A percentile compares a stretch with the other conserved stretches of the same genome.
These are phyloP conservation scores for Hoplostethus mediterraneus DNA, from an alignment of 2,797 vertebrate species.

Conservation along the genomic window DNA sequence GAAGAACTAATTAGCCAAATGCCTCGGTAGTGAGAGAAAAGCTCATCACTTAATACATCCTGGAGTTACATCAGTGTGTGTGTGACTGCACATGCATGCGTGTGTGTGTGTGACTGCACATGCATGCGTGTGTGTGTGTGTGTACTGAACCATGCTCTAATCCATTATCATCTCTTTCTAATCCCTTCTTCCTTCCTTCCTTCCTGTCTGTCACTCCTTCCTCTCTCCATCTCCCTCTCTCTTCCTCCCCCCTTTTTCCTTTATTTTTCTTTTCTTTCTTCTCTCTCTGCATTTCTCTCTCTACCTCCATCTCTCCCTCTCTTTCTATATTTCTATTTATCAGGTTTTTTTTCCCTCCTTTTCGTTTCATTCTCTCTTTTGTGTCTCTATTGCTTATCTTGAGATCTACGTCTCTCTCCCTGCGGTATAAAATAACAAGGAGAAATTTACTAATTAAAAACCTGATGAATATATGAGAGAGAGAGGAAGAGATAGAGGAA, in stretches of 20 bases:
- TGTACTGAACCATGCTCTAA: background rate
- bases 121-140: background rate
- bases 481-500: no score
- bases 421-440: conserved; percentile 38
- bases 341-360: background rate
- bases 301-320: background rate
- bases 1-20: conserved; percentile 15
- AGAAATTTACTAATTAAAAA: conserved; percentile 60
- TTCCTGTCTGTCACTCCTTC: background rate
- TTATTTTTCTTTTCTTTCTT: background rate
- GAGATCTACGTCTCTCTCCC: conserved; percentile 6
- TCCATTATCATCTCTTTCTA: background rate
- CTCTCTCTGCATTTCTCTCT: background rate
- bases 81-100: background rate
- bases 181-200: background rate
- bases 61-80: conserved; percentile 26
- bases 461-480: conserved; percentile 35
- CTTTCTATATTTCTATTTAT: background rate
- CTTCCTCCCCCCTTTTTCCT: background rate
- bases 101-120: no score
- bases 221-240: background rate
- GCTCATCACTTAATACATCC: conserved; percentile 23
- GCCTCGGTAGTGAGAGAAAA: background rate
- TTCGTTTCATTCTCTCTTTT: background rate
- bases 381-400: conserved; percentile 10